phyloP scores from a whole-genome alignment of 30 jellyfish, hydroid and myxozoan species.

The Turritopsis dohrnii region DNA sequence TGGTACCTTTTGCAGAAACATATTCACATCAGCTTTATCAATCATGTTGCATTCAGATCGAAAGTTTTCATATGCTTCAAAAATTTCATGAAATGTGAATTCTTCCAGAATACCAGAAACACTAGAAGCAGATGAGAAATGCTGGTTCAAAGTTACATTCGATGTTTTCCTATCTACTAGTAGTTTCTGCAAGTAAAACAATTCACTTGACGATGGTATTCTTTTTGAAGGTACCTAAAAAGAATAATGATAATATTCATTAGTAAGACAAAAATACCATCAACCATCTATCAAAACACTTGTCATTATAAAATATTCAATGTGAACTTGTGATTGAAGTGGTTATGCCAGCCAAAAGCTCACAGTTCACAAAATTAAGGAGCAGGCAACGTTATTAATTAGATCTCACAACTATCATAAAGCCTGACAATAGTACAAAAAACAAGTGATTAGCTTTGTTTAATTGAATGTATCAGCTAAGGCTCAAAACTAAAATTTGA shows the following conservation, averaged over 20 bases:
- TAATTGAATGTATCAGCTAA: too few species aligned
- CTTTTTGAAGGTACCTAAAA: neutral
- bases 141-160: neutral
- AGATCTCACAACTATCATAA: too few species aligned
- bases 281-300: too few species aligned
- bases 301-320: too few species aligned
- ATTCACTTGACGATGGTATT: neutral
- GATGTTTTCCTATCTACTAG: neutral
- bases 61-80: constrained; percentile 13
- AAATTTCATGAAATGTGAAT: constrained; percentile 4
- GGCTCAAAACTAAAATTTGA: too few species aligned
- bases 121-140: neutral
- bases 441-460: too few species aligned
- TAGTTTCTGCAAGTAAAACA: neutral
- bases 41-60: constrained; percentile 13
- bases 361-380: too few species aligned
- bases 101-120: neutral
- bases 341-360: too few species aligned
- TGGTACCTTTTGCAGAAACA: neutral
- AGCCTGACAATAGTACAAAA: too few species aligned
- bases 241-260: neutral
- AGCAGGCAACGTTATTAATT: too few species aligned
- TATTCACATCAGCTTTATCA: constrained; percentile 11
- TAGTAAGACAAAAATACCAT: neutral
- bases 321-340: too few species aligned